These are phyloP conservation scores for Etia nguti DNA, from an alignment of 2,113 vertebrate species.

Conservation along the genomic window DNA sequence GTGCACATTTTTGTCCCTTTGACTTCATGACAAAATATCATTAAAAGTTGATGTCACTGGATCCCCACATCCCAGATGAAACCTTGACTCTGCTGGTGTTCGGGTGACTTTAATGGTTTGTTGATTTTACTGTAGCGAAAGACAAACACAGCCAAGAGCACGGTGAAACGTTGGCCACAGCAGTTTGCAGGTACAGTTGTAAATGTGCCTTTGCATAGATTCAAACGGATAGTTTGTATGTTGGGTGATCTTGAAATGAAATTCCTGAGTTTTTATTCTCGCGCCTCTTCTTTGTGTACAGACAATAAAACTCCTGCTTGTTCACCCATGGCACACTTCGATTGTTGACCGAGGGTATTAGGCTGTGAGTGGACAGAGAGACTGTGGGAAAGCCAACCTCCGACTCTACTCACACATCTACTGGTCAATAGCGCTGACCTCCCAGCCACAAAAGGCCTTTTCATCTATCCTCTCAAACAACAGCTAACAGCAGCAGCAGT, in stretches of 20 bases:
- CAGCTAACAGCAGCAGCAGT: constrained; percentile 15
- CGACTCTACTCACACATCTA: constrained; percentile 68
- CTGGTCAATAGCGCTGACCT: constrained; percentile 69
- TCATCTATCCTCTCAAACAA: constrained; percentile 56
- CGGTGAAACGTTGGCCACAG: not conserved
- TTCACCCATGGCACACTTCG: constrained; percentile 70
- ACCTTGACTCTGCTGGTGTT: not conserved
- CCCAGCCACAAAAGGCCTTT: constrained; percentile 64
- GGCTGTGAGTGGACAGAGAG: constrained; percentile 55
- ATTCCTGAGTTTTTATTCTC: not conserved
- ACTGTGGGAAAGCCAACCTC: constrained; percentile 71
- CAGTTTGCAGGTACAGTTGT: not conserved
- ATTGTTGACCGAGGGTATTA: constrained; percentile 63
- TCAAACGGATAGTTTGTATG: not conserved
- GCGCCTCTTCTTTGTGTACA: constrained; percentile 3
- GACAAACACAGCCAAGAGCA: not conserved
- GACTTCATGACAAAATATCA: not conserved
- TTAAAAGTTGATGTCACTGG: not conserved
- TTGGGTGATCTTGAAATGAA: not conserved
- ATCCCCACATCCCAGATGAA: not conserved
- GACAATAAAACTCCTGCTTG: constrained; percentile 53
- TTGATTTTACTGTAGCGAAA: not conserved
- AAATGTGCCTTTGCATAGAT: not conserved
- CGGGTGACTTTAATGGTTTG: not conserved
- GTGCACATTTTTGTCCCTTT: not conserved